Percentiles rank a stretch among this genome's conserved stretches.
phyloP scores from a whole-genome alignment of 2,797 vertebrate species.

The Gallinago stenura region DNA sequence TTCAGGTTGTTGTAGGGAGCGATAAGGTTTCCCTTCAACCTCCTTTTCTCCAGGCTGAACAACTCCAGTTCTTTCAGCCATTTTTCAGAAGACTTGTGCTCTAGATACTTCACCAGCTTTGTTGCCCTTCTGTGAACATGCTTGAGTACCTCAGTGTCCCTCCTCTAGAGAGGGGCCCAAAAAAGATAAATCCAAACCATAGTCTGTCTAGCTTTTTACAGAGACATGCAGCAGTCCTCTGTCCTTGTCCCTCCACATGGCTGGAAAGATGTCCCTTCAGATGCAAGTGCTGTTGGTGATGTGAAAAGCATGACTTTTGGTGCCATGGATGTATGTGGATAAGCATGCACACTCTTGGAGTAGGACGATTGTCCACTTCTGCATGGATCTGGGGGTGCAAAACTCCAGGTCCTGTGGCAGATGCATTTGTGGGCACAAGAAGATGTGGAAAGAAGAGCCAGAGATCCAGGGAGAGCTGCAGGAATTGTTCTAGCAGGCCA shows the following conservation, averaged over 20 bases:
- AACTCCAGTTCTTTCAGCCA: neutral
- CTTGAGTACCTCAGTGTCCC: neutral
- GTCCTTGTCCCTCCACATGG: rapidly evolving
- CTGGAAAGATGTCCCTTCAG: neutral
- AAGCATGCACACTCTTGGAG: rapidly evolving
- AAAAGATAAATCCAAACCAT: neutral
- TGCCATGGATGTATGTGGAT: rapidly evolving
- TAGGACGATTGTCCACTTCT: rapidly evolving
- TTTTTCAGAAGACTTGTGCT: neutral
- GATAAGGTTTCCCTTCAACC: neutral
- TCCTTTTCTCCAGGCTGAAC: neutral
- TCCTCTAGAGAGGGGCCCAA: neutral
- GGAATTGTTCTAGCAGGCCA: neutral
- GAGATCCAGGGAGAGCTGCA: neutral
- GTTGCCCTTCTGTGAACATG: neutral
- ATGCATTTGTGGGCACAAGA: neutral
- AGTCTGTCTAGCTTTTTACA: neutral
- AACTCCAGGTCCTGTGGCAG: neutral
- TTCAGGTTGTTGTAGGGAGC: neutral
- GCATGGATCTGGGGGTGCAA: neutral
- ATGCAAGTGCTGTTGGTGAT: too few relatives aligned
- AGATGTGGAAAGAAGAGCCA: neutral
- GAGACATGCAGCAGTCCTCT: neutral
- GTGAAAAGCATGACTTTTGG: neutral
- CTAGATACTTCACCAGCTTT: neutral